Percentiles rank a stretch among this genome's conserved stretches.
These are phyloP conservation scores for Sclerodermus sp. DNA, from an alignment of 2,888 invertebrate species.

Conservation along the genomic window DNA sequence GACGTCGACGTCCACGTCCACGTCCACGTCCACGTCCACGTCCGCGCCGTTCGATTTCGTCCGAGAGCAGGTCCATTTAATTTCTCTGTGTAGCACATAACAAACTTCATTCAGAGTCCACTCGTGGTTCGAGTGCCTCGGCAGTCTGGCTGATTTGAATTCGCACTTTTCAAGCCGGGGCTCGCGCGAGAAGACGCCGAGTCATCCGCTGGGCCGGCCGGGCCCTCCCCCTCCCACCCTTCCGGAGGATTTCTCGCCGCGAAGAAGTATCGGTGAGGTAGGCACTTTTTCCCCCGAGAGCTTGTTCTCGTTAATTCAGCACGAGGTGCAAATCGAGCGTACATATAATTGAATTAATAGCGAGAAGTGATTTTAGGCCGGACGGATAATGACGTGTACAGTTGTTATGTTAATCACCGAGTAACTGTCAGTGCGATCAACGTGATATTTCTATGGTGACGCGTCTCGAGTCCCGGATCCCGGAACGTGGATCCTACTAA, in stretches of 20 bases:
- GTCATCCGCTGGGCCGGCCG: neutral
- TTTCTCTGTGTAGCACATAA: too few relatives aligned
- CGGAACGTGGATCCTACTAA: too few relatives aligned
- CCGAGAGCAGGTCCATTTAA: neutral
- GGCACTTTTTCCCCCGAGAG: slow-evolving; percentile 18
- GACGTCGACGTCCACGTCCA: too few relatives aligned
- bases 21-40: too few relatives aligned
- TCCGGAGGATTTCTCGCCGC: neutral
- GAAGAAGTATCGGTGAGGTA: neutral
- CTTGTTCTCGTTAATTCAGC: slow-evolving; percentile 14
- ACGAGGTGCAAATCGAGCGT: slow-evolving; percentile 2
- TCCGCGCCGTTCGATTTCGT: neutral
- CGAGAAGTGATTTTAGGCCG: neutral
- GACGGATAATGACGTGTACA: neutral
- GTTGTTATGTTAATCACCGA: neutral
- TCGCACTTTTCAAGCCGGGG: slow-evolving; percentile 27
- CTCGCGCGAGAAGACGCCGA: slow-evolving; percentile 15
- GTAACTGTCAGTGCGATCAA: neutral
- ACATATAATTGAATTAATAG: slow-evolving; percentile 3
- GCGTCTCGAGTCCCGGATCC: too few relatives aligned
- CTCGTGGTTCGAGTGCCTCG: slow-evolving; percentile 10
- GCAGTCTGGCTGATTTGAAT: slow-evolving; percentile 33
- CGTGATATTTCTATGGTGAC: neutral
- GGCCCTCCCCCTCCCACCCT: neutral
- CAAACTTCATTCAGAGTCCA: too few relatives aligned